Base-by-base conservation (phyloP, 2,888 invertebrate species). In the Mactromeris polynyma region DNA sequence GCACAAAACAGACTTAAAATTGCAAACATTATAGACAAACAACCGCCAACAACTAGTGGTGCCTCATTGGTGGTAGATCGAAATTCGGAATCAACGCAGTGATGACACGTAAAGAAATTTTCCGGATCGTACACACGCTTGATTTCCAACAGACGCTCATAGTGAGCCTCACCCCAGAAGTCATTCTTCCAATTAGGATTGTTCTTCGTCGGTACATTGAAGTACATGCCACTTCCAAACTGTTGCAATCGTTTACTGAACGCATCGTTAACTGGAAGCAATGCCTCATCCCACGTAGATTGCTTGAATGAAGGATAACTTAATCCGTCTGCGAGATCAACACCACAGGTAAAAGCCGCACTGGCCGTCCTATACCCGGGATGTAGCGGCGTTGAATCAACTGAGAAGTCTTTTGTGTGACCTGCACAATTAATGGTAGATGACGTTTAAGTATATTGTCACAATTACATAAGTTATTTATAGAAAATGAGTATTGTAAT, bases 51-150 rank as follows among this genome's bases (percentile, higher is more conserved):
- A 14, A 46, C 17, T 46, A 2, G 11, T 46, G 46, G 46, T 14
- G 46, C 2, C 1, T 11, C 46, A 17, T 46, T 46, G 46, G 17
- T 17, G 11, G 6, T 46, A 4, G 58, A 64, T 26, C 6, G 26
- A 26, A 64, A 64, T n/a, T 94, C 93, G 3, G 94, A 94, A 14
- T 94, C 94, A 11, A 95, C 95, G 64, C 95, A 95, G 69, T 94
- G 92, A 26, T 91, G 89, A 51, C 95, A 94, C 38, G 91, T 92
- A 85, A 95, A 93, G 82, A 93, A 93, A 80, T 94, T 92, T 26
- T 91, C 89, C 2, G 94, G 93, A 84, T 95, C 94, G 83, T 91
- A 94, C 17, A 80, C 40, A n/a, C 80, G 69, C 88, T 95, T 95
- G 81, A 94, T 93, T 4, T 79, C 64, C 26, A 94, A 81, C 46